phyloP scores from a whole-genome alignment of 1,140 invertebrate species.

The Saccostrea echinata region DNA sequence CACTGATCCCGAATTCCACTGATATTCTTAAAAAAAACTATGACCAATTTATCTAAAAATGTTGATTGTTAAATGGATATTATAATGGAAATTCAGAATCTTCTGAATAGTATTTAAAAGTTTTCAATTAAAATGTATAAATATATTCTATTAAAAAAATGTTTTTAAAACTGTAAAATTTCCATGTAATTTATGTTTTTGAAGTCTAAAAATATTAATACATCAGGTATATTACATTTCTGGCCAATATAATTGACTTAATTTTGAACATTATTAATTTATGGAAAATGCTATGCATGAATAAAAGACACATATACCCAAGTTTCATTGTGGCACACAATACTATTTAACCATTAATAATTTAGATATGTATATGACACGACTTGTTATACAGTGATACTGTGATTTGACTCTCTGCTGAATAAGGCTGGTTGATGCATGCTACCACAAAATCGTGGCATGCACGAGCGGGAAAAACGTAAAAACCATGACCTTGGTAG shows the following conservation, averaged over 20 bases:
- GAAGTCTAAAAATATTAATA: neutral
- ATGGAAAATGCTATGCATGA: neutral
- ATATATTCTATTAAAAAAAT: no score
- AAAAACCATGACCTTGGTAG: neutral
- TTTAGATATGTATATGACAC: neutral
- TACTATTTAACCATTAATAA: neutral
- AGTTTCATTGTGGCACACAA: neutral
- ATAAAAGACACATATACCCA: neutral
- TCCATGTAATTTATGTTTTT: neutral
- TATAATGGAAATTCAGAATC: neutral
- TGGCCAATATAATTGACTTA: neutral
- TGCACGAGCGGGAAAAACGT: slow-evolving; percentile 4
- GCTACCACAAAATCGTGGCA: neutral
- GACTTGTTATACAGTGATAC: neutral
- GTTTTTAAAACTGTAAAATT: neutral
- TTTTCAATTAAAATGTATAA: no score
- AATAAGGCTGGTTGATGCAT: neutral
- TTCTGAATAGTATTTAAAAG: neutral
- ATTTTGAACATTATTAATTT: no score
- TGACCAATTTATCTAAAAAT: neutral
- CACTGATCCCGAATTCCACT: neutral
- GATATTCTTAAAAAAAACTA: neutral
- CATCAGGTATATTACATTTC: neutral
- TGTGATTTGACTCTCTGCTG: neutral
- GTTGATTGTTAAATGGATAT: neutral